Conservation (phyloP, 2,888 invertebrate species). For the Nymphalis urticae region DNA sequence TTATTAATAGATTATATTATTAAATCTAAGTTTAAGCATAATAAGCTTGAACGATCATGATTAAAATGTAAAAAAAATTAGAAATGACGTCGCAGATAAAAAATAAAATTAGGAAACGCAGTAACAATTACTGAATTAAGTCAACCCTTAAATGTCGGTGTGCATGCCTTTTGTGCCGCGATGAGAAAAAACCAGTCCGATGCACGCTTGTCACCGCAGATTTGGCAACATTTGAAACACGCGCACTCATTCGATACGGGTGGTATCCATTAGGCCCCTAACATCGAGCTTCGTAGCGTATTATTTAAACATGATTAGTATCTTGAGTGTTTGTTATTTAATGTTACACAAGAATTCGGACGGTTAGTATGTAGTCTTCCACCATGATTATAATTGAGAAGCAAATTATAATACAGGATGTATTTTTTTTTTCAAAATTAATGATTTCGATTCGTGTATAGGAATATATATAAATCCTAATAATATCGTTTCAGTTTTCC, state of each 20-base stretch:
- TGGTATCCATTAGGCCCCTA: slow-evolving; percentile 46
- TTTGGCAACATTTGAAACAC: slow-evolving; percentile 52
- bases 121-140: slow-evolving; percentile 48
- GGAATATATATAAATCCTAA: no score
- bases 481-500: no score
- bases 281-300: slow-evolving; percentile 26
- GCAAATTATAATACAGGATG: no score
- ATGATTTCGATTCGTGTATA: no score
- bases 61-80: neutral
- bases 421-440: no score
- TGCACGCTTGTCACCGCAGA: slow-evolving; percentile 68
- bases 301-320: slow-evolving; percentile 38
- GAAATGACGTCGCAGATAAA: slow-evolving; percentile 4
- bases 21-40: no score
- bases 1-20: no score
- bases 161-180: slow-evolving; percentile 38
- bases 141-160: slow-evolving; percentile 52
- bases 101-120: slow-evolving; percentile 17
- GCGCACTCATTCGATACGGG: slow-evolving; percentile 59
- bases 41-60: no score
- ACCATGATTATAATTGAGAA: no score
- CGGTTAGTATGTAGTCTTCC: no score
- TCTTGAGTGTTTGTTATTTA: slow-evolving; percentile 33
- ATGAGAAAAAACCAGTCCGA: slow-evolving; percentile 56
- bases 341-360: slow-evolving; percentile 2